Evolutionary conservation across 2,113 vertebrate genomes (phyloP), one percentile per base, ranked within the genome.

Genomic region (Todiramphus saurophagus): DNA sequence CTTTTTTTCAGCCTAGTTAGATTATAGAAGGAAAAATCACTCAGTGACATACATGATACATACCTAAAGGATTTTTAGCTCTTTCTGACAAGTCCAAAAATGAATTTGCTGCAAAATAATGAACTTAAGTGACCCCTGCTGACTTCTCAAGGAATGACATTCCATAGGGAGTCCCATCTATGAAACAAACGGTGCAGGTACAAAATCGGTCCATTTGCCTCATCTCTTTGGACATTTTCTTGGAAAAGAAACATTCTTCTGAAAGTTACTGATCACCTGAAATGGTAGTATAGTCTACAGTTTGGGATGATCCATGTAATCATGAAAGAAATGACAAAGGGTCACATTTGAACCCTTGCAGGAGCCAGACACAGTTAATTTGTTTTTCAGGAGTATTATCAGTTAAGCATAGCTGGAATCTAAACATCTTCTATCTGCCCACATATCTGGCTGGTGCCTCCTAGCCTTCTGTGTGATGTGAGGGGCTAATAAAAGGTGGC

Each of bases 401-500:
- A 82, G 28, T 67, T 80, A 83, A 78, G 64, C 60, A 58, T 19
- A 82, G 58, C 55, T 83, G 83, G 80, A 94, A 89, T 55, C 75
- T 51, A 16, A 92, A 59, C 37, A 72, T 81, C 83, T 81, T 92
- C 16, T 43, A 76, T 79, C 76, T 94, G 74, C 69, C 80, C 67
- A 91, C 44, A 11, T 62, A 91, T 63, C 76, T 96, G 55, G 74
- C 77, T 95, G 79, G 77, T 94, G 87, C 93, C 87, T 87, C 76
- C 83, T 90, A 92, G 76, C 75, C 73, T 89, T 69, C 84, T 76
- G 73, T 10, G 5, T 89, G 78, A 60, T 89, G 69, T 31, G 81
- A 59, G 53, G 69, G 73, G 51, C 92, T 94, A 97, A 97, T 92
- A 97, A 89, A 88, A 86, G 60, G 48, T 87, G 95, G 95, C 96